Percentiles rank a stretch among this genome's conserved stretches.
These are phyloP conservation scores for Psettodes erumei DNA, from an alignment of 2,113 vertebrate genomes.

Conservation along the genomic window DNA sequence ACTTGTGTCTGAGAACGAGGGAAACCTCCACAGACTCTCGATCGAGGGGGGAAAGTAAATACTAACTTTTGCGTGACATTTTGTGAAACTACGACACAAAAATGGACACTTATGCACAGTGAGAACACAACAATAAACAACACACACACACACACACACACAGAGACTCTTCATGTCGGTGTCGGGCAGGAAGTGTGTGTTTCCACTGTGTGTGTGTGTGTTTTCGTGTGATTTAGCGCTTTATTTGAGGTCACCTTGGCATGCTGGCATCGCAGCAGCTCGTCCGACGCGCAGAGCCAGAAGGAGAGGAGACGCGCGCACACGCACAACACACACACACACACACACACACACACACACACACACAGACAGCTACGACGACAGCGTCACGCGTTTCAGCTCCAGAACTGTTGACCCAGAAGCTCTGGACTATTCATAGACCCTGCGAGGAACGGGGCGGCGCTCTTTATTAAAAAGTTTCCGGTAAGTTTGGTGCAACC, in stretches of 20 bases:
- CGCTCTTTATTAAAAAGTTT: conserved; percentile 48
- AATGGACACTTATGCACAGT: no score
- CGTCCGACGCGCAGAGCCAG: conserved; percentile 44
- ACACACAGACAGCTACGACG: conserved; percentile 20
- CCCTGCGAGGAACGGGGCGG: conserved; percentile 21
- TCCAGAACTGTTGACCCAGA: conserved; percentile 53
- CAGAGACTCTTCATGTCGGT: neutral
- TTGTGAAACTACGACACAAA: no score
- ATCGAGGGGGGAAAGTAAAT: conserved; percentile 4
- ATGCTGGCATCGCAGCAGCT: conserved; percentile 59
- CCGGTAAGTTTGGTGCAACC: conserved; percentile 40
- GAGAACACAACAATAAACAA: no score
- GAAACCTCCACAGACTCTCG: conserved; percentile 16
- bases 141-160: neutral
- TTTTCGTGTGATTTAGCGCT: conserved; percentile 28
- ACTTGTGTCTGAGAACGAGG: conserved; percentile 14
- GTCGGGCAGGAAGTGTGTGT: neutral
- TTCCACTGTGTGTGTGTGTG: neutral
- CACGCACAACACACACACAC: conserved; percentile 20
- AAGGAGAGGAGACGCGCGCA: conserved; percentile 36
- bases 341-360: conserved; percentile 20
- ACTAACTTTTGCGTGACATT: neutral
- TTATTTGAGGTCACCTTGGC: conserved; percentile 71
- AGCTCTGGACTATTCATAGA: conserved; percentile 55
- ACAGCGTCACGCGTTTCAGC: conserved; percentile 30